A percentile compares a stretch with the other conserved stretches of the same genome.
These are phyloP conservation scores for Phrynocephalus guinanensis DNA, from an alignment of 2,797 vertebrate species.

Conservation along the genomic window DNA sequence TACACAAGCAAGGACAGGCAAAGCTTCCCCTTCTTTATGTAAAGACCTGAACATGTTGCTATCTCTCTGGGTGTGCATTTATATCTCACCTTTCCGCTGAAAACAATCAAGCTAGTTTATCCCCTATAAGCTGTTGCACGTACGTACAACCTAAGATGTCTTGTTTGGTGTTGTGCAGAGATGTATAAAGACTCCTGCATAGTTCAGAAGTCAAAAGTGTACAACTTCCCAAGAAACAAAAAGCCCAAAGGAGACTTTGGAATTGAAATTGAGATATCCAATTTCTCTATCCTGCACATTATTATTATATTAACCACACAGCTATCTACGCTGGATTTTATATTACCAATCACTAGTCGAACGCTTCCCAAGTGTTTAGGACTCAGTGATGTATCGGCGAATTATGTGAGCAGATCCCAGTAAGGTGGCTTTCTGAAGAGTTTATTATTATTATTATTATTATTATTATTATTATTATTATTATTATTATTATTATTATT, in stretches of 20 bases:
- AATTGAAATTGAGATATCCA: slow-evolving; percentile 6
- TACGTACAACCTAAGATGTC: neutral
- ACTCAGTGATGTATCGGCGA: too few species aligned
- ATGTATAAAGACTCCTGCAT: neutral
- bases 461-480: too few species aligned
- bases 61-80: neutral
- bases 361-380: too few species aligned
- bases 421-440: too few species aligned
- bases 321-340: too few species aligned
- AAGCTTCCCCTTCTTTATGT: neutral
- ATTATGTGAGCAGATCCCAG: too few species aligned
- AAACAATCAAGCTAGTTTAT: neutral
- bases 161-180: neutral
- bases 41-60: too few species aligned
- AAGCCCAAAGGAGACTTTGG: neutral
- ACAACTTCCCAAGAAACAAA: neutral
- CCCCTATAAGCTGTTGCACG: neutral
- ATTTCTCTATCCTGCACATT: neutral
- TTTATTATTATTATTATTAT: too few species aligned
- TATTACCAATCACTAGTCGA: too few species aligned
- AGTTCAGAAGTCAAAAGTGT: neutral
- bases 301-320: too few species aligned
- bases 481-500: too few species aligned
- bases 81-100: too few species aligned
- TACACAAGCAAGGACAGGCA: neutral